phyloP scores from a whole-genome alignment of 2,113 vertebrate species.

The Colossoma macropomum region DNA sequence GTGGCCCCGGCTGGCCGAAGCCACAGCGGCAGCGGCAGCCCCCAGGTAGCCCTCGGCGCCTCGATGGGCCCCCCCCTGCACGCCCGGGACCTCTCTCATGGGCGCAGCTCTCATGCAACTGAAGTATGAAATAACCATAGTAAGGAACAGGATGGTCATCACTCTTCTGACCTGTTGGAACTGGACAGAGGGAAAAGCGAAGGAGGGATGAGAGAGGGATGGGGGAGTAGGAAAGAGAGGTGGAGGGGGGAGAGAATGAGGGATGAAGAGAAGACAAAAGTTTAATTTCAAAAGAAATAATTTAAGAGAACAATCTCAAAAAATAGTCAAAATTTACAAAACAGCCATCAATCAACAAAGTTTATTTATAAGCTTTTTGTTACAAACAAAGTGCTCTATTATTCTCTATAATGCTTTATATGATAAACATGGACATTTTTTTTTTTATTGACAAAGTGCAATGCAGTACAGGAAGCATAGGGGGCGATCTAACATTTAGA shows the following conservation, averaged over 20 bases:
- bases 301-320: background rate
- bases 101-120: conserved; percentile 99
- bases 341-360: too few relatives aligned
- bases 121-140: conserved; percentile 99
- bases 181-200: conserved; percentile 72
- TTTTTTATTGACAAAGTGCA: background rate
- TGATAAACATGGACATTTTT: background rate
- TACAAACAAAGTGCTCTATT: background rate
- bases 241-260: conserved; percentile 13
- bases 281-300: conserved; percentile 7
- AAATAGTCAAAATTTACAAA: background rate
- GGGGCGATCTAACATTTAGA: background rate
- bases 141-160: conserved; percentile 99
- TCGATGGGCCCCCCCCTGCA: conserved; percentile 89
- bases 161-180: conserved; percentile 99
- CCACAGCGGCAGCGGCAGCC: conserved; percentile 69
- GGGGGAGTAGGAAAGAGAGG: conserved; percentile 12
- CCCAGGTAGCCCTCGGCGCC: conserved; percentile 90
- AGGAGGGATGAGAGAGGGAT: background rate
- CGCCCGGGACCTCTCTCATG: conserved; percentile 92
- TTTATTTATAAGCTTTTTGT: too few relatives aligned
- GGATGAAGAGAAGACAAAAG: conserved; percentile 37
- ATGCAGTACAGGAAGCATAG: background rate
- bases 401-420: background rate
- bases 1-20: conserved; percentile 81